Conservation (phyloP, 2,113 vertebrate genomes). For the Trematomus loennbergii region DNA sequence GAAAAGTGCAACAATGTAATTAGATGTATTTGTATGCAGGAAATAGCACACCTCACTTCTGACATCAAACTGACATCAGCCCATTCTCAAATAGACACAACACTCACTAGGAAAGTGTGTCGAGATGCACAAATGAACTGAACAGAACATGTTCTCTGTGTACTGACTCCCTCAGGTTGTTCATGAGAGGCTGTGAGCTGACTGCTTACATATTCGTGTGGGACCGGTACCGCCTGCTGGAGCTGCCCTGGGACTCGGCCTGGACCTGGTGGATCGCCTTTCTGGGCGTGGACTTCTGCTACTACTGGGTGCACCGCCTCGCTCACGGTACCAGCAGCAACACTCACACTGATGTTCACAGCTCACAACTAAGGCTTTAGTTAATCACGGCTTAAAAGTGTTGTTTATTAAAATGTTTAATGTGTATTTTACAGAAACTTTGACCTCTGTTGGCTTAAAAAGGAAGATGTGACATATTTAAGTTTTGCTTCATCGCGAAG, state of each 20-base stretch:
- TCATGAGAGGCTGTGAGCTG: constrained; percentile 88
- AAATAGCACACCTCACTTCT: neutral
- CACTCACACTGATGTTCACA: neutral
- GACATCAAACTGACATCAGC: neutral
- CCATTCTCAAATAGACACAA: neutral
- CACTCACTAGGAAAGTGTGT: too few relatives aligned
- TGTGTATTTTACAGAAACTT: neutral
- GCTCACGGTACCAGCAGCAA: constrained; percentile 86
- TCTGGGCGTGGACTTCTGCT: constrained; percentile 90
- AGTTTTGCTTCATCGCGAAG: neutral
- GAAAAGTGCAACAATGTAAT: neutral
- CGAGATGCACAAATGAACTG: neutral
- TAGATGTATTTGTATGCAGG: neutral
- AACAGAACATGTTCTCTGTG: neutral
- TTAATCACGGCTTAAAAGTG: neutral
- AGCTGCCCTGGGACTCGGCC: constrained; percentile 90
- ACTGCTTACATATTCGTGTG: constrained; percentile 89
- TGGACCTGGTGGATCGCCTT: constrained; percentile 94
- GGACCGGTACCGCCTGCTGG: constrained; percentile 87
- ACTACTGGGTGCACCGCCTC: constrained; percentile 93
- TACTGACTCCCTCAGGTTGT: constrained; percentile 79
- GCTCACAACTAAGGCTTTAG: neutral
- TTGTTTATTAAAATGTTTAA: neutral
- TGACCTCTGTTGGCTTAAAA: neutral
- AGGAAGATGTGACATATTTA: neutral